Evolutionary conservation across 1,140 invertebrate species (phyloP).

Genomic region (Conus betulinus): DNA sequence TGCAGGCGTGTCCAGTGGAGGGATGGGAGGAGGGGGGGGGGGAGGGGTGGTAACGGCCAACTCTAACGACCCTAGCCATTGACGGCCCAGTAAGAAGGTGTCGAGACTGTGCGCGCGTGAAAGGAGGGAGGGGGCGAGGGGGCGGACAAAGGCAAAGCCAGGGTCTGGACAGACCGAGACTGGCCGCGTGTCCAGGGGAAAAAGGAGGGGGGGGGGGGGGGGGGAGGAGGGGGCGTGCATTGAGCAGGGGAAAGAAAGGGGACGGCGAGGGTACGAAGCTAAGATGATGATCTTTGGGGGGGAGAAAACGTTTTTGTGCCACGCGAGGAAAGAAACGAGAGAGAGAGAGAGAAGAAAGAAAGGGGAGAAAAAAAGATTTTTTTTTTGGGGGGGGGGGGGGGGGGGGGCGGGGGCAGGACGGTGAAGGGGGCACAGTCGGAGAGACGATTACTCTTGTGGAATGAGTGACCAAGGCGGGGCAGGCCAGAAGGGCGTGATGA

Average conservation of each 20-base stretch:
- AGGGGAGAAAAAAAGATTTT: too few species aligned
- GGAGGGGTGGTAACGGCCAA: not conserved
- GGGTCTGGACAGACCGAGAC: not conserved
- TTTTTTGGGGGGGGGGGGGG: too few species aligned
- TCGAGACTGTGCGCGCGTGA: not conserved
- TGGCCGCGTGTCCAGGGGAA: not conserved
- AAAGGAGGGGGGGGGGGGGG: not conserved
- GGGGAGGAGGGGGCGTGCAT: not conserved
- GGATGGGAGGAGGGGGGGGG: not conserved
- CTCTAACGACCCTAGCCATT: not conserved
- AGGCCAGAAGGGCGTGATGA: not conserved
- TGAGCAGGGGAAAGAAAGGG: not conserved
- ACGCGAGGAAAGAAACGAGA: not conserved
- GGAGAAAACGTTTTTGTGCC: slow-evolving; percentile 21
- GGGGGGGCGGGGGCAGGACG: not conserved
- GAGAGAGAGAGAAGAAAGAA: not conserved
- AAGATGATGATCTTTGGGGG: not conserved
- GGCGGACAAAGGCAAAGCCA: not conserved
- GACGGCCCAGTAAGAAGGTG: not conserved
- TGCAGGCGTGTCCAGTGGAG: not conserved
- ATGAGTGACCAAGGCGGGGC: not conserved
- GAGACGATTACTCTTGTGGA: not conserved
- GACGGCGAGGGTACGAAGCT: not conserved
- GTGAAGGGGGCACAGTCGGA: not conserved
- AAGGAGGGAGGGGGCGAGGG: not conserved